phyloP scores from a whole-genome alignment of 2,888 invertebrate genomes.

The Pogonocherus hispidulus region DNA sequence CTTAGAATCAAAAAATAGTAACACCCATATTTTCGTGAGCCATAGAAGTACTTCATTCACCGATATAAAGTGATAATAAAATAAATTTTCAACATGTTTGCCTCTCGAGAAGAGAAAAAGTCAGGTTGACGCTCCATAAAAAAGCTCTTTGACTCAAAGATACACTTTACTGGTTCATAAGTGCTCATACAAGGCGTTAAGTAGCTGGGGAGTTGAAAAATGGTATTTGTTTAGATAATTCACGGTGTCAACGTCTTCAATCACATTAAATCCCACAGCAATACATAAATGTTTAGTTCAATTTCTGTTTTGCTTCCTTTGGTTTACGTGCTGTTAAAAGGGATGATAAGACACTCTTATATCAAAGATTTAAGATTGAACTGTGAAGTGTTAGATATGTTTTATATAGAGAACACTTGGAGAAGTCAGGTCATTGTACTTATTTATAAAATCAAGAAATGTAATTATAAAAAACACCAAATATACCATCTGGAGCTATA shows the following conservation, averaged over 20 bases:
- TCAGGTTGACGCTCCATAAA: constrained; percentile 31
- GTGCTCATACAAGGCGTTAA: constrained; percentile 43
- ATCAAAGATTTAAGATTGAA: background rate
- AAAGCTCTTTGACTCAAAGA: constrained; percentile 26
- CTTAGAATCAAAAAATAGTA: too few species aligned
- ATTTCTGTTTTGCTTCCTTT: constrained; percentile 2
- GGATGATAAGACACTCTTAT: background rate
- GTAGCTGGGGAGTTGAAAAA: constrained; percentile 42
- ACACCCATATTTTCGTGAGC: too few species aligned
- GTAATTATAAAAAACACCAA: too few species aligned
- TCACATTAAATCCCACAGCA: constrained; percentile 9
- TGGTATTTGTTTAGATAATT: constrained; percentile 30
- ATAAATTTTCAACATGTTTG: too few species aligned
- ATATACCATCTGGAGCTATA: too few species aligned
- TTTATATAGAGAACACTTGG: too few species aligned
- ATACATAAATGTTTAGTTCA: background rate
- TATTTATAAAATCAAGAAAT: too few species aligned
- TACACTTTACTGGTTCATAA: constrained; percentile 36
- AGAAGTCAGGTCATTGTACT: too few species aligned
- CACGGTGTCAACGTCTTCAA: constrained; percentile 23
- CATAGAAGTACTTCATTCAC: too few species aligned
- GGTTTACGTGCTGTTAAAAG: background rate
- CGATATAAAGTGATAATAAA: too few species aligned
- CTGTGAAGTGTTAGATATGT: background rate
- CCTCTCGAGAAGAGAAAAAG: constrained; percentile 32